phyloP scores from a whole-genome alignment of 2,797 vertebrate species.

The Limnodromus scolopaceus region DNA sequence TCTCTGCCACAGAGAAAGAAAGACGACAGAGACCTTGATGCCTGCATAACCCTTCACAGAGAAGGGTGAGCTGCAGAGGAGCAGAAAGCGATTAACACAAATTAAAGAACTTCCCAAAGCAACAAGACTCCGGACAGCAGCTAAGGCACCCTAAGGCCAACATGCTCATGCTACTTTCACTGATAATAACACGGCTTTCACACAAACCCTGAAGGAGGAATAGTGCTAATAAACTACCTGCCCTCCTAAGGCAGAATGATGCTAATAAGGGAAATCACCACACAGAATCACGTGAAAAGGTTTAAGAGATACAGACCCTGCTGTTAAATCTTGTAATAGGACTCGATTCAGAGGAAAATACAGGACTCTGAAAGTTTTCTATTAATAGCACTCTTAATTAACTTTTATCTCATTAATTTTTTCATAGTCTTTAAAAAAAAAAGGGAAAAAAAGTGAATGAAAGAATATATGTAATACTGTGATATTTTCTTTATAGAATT shows the following conservation, averaged over 20 bases:
- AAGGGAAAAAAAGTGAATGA: background rate
- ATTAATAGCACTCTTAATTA: background rate
- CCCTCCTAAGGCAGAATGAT: background rate
- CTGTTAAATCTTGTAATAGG: background rate
- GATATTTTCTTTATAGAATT: background rate
- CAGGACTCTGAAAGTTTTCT: background rate
- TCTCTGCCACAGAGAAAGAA: background rate
- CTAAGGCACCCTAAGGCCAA: background rate
- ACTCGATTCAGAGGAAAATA: background rate
- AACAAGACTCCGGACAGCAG: background rate
- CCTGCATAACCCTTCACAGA: background rate
- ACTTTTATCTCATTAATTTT: background rate
- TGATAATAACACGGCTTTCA: background rate
- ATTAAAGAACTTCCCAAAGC: constrained; percentile 16
- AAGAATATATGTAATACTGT: background rate
- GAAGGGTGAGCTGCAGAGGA: background rate
- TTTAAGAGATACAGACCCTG: background rate
- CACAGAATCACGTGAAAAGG: background rate
- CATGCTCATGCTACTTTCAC: background rate
- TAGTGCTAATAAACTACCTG: background rate
- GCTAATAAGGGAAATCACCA: background rate
- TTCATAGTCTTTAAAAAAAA: background rate
- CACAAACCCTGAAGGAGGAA: background rate
- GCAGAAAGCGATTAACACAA: background rate
- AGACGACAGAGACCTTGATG: background rate